Percentiles rank a stretch among this genome's conserved stretches.
These are phyloP conservation scores for Neomonachus schauinslandi DNA, from an alignment of 2,113 vertebrate species.

Conservation along the genomic window DNA sequence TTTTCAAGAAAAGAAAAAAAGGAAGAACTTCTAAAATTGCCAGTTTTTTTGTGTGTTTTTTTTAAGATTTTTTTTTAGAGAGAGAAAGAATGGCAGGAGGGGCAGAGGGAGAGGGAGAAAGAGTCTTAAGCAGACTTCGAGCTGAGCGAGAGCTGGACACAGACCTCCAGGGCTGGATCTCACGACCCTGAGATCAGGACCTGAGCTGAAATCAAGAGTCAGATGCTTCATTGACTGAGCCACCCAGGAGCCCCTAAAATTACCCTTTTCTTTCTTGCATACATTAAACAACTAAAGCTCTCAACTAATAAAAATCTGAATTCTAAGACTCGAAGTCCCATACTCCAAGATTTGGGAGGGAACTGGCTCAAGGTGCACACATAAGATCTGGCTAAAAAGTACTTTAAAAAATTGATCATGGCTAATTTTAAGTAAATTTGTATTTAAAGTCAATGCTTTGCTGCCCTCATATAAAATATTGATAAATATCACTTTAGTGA, in stretches of 20 bases:
- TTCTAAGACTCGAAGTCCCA: not conserved
- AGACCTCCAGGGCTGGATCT: no score
- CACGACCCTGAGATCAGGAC: no score
- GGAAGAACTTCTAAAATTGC: not conserved
- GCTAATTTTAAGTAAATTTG: not conserved
- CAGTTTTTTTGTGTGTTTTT: not conserved
- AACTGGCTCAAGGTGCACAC: not conserved
- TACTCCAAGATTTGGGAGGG: not conserved
- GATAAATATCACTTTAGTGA: not conserved
- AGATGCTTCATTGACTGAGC: no score
- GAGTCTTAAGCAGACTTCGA: no score
- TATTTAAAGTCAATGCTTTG: not conserved
- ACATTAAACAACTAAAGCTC: not conserved
- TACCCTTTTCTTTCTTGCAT: not conserved
- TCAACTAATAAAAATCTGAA: not conserved
- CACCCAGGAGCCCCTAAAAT: not conserved
- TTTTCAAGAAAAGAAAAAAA: conserved; percentile 12
- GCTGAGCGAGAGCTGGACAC: no score
- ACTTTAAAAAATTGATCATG: not conserved
- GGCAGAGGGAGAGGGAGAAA: no score
- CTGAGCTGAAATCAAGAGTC: no score
- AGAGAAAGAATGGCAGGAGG: no score
- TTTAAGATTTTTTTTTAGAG: no score
- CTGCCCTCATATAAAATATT: not conserved
- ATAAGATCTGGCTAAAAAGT: not conserved